These are phyloP conservation scores for Caerostris darwini DNA, from an alignment of 1,140 invertebrate species.

Conservation along the genomic window DNA sequence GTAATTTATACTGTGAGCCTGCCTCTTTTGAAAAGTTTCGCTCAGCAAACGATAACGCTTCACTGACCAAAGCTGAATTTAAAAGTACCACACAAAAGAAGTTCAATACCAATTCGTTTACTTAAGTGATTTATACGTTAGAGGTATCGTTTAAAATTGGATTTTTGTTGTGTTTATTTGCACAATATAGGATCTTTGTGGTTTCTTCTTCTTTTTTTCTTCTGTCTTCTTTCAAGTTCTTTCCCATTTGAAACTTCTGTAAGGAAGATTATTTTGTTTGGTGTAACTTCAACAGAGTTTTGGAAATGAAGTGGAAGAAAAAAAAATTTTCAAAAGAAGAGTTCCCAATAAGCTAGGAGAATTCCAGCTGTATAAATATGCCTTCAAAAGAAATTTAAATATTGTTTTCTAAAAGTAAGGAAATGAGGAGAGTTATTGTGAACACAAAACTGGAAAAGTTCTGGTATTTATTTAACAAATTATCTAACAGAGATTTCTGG, in stretches of 20 bases:
- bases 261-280: slow-evolving; percentile 15
- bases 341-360: background rate
- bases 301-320: slow-evolving; percentile 13
- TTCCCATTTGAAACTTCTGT: slow-evolving; percentile 22
- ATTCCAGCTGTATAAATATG: slow-evolving; percentile 3
- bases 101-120: slow-evolving; percentile 62
- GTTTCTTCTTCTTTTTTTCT: background rate
- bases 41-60: slow-evolving; percentile 34
- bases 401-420: background rate
- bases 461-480: too few species aligned
- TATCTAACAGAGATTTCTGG: too few species aligned
- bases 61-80: slow-evolving; percentile 29
- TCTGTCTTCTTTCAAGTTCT: background rate
- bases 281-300: slow-evolving; percentile 12
- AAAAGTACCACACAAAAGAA: slow-evolving; percentile 42
- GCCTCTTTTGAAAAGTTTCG: slow-evolving; percentile 2
- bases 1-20: slow-evolving; percentile 5
- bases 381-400: background rate
- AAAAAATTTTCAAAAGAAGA: background rate
- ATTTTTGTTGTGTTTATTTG: slow-evolving; percentile 31
- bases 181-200: slow-evolving; percentile 6
- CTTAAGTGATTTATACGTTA: slow-evolving; percentile 58
- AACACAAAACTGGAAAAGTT: background rate
- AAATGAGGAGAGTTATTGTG: background rate
- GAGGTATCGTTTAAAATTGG: slow-evolving; percentile 30